phyloP scores from a whole-genome alignment of 2,888 invertebrate genomes.

The Phengaris alcon region DNA sequence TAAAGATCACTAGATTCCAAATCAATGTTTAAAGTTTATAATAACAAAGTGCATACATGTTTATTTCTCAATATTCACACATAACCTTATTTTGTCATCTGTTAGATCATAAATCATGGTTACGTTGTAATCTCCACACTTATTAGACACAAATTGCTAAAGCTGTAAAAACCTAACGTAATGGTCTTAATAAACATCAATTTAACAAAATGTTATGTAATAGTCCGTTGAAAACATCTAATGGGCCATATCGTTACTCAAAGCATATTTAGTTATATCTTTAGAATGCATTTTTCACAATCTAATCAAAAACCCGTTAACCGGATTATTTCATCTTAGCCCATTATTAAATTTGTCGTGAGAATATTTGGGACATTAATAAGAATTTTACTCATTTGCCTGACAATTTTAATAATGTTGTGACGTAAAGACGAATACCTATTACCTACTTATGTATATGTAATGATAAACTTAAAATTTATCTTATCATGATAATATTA shows the following conservation, averaged over 20 bases:
- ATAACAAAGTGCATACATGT: background rate
- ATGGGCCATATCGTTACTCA: slow-evolving; percentile 10
- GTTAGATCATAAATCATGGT: slow-evolving; percentile 14
- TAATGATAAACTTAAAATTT: background rate
- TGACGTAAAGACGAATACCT: background rate
- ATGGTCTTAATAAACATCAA: slow-evolving; percentile 13
- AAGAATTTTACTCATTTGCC: slow-evolving; percentile 11
- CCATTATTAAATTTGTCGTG: slow-evolving; percentile 13
- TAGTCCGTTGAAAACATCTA: background rate
- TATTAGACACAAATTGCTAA: slow-evolving; percentile 18
- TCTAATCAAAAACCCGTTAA: slow-evolving; percentile 23
- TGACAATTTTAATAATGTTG: slow-evolving; percentile 25
- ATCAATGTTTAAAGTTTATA: background rate
- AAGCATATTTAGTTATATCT: slow-evolving; percentile 9
- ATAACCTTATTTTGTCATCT: slow-evolving; percentile 7
- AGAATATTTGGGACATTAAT: slow-evolving; percentile 25
- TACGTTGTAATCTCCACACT: slow-evolving; percentile 14
- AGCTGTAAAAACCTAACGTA: background rate
- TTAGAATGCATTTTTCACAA: slow-evolving; percentile 20
- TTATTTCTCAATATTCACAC: background rate
- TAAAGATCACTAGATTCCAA: background rate
- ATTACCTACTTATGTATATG: background rate
- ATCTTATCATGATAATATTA: too few relatives aligned
- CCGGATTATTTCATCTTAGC: slow-evolving; percentile 20
- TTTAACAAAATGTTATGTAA: slow-evolving; percentile 7